Evolutionary conservation across 2,113 vertebrate species (phyloP).

Genomic region (Gymnorhina tibicen): DNA sequence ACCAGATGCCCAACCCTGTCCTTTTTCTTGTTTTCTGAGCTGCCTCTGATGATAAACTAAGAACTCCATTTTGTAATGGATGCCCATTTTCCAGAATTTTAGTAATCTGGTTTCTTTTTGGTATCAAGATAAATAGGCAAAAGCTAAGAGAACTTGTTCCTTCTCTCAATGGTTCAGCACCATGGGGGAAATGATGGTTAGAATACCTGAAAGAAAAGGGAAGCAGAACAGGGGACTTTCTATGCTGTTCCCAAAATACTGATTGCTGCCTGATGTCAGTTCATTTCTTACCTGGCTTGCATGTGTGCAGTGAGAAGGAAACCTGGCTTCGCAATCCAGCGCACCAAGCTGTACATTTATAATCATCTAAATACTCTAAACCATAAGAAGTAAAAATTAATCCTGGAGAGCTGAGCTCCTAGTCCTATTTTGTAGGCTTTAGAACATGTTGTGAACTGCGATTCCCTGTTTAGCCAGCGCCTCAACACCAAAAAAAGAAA

Average conservation of each 20-base stretch:
- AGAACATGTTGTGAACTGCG: fast-evolving
- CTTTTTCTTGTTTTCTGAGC: background rate
- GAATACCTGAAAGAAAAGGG: background rate
- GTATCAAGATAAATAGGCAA: background rate
- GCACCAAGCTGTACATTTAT: background rate
- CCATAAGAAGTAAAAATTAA: background rate
- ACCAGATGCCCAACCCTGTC: background rate
- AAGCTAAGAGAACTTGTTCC: background rate
- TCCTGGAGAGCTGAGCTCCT: background rate
- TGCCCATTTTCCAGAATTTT: background rate
- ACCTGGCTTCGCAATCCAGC: background rate
- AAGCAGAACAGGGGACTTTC: background rate
- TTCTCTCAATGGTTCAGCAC: background rate
- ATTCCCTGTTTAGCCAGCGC: background rate
- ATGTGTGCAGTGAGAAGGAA: background rate
- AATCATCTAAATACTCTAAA: background rate
- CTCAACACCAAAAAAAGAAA: background rate
- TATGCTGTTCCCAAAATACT: background rate
- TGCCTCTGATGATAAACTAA: background rate
- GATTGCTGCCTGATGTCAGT: background rate
- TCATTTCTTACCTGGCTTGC: background rate
- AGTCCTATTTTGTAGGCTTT: background rate
- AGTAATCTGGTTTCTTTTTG: background rate
- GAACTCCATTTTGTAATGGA: background rate
- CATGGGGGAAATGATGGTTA: background rate